Conservation (phyloP, 2,888 invertebrate genomes). For the Stenichneumon culpator region DNA sequence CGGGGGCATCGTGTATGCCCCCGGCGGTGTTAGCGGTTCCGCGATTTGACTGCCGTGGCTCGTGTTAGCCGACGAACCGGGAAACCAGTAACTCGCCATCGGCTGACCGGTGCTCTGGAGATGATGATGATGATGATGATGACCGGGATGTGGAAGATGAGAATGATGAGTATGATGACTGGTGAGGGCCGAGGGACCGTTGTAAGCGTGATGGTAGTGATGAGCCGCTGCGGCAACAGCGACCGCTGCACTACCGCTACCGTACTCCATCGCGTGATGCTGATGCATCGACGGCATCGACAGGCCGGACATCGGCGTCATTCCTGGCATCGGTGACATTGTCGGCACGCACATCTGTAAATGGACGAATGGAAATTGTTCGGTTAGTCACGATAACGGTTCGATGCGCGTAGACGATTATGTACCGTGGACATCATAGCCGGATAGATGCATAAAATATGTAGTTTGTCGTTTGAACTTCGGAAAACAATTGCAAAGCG, state of each 20-base stretch:
- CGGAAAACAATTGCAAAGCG: not conserved
- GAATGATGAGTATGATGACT: constrained; percentile 56
- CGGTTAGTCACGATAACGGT: constrained; percentile 28
- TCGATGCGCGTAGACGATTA: not conserved
- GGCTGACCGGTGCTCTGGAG: constrained; percentile 72
- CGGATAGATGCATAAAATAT: not conserved
- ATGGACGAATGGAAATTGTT: constrained; percentile 50
- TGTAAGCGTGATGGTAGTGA: constrained; percentile 66
- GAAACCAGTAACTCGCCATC: constrained; percentile 76
- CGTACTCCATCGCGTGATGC: constrained; percentile 79
- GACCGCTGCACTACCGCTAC: constrained; percentile 54
- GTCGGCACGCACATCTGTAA: constrained; percentile 79
- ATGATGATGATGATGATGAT: constrained; percentile 71
- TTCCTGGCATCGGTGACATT: constrained; percentile 77
- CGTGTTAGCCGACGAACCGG: constrained; percentile 69
- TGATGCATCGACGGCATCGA: constrained; percentile 77
- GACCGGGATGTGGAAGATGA: constrained; percentile 72
- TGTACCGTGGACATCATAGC: not conserved
- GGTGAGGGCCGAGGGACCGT: constrained; percentile 38
- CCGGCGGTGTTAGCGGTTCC: constrained; percentile 75
- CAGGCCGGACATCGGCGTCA: constrained; percentile 77
- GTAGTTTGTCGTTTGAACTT: not conserved
- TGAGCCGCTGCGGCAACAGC: constrained; percentile 41
- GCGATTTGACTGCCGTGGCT: constrained; percentile 74
- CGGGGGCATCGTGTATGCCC: constrained; percentile 73